Conservation (phyloP, 2,797 vertebrate species). For the Telmatherina bonti region DNA sequence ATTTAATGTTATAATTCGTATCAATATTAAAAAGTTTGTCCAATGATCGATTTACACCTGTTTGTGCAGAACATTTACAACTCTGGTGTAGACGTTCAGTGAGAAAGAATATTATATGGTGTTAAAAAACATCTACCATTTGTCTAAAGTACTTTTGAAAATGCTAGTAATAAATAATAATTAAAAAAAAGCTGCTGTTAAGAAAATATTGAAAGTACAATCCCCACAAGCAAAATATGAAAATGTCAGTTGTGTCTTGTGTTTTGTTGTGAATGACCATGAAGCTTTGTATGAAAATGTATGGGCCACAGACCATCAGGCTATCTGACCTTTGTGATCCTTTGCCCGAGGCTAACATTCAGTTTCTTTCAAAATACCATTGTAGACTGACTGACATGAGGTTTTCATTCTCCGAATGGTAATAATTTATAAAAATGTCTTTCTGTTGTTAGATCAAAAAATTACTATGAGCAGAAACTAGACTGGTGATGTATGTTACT, state of each 20-base stretch:
- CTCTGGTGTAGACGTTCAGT: constrained; percentile 1
- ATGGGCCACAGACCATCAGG: not conserved
- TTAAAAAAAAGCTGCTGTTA: constrained; percentile 14
- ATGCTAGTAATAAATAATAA: constrained; percentile 8
- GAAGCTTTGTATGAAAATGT: not conserved
- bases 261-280: constrained; percentile 2
- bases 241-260: not conserved
- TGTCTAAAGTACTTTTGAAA: constrained; percentile 6
- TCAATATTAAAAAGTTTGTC: constrained; percentile 34
- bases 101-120: not conserved
- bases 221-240: not conserved
- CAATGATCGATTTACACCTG: constrained; percentile 8
- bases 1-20: constrained; percentile 17
- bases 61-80: not conserved
- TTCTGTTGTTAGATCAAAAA: not conserved
- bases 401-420: not conserved
- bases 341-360: constrained; percentile 4
- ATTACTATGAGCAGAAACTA: not conserved
- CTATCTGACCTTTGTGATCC: constrained; percentile 2
- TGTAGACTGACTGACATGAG: not conserved
- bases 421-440: not conserved
- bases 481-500: no score
- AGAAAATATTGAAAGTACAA: not conserved
- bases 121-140: constrained; percentile 15
- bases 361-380: not conserved